Evolutionary conservation across 2,888 invertebrate species (phyloP).

Genomic region (Lottia scabra): DNA sequence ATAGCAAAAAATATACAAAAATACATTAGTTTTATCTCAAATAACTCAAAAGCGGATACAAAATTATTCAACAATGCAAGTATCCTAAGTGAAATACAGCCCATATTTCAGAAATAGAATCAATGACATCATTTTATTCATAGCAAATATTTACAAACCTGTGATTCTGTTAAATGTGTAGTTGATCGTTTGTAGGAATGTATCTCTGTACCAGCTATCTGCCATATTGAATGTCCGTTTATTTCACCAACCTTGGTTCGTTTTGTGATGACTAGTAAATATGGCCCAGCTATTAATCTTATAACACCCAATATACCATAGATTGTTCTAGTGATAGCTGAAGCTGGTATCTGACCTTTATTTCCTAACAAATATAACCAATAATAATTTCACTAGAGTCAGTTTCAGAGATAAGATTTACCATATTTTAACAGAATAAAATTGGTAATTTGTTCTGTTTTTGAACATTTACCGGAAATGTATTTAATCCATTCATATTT

Average conservation of each 20-base stretch:
- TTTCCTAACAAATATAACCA: constrained; percentile 67
- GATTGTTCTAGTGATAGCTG: constrained; percentile 75
- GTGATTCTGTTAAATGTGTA: constrained; percentile 84
- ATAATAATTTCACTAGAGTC: no score
- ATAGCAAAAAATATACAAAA: background rate
- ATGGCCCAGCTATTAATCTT: constrained; percentile 83
- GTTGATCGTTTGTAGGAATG: constrained; percentile 87
- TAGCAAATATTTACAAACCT: constrained; percentile 73
- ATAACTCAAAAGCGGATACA: no score
- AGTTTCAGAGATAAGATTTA: no score
- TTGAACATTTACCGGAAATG: no score
- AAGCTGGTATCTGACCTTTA: constrained; percentile 76
- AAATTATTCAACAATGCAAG: no score
- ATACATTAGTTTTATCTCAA: background rate
- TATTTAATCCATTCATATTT: no score
- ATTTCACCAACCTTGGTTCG: constrained; percentile 81
- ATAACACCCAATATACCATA: constrained; percentile 91
- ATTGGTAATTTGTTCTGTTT: no score
- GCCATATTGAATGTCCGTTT: constrained; percentile 64
- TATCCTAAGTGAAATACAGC: no score
- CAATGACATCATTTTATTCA: no score
- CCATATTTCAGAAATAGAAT: no score
- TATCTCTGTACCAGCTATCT: constrained; percentile 66
- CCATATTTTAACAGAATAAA: no score
- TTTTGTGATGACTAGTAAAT: constrained; percentile 89